phyloP scores from a whole-genome alignment of 1,140 invertebrate genomes.

The Oedothorax gibbosus region DNA sequence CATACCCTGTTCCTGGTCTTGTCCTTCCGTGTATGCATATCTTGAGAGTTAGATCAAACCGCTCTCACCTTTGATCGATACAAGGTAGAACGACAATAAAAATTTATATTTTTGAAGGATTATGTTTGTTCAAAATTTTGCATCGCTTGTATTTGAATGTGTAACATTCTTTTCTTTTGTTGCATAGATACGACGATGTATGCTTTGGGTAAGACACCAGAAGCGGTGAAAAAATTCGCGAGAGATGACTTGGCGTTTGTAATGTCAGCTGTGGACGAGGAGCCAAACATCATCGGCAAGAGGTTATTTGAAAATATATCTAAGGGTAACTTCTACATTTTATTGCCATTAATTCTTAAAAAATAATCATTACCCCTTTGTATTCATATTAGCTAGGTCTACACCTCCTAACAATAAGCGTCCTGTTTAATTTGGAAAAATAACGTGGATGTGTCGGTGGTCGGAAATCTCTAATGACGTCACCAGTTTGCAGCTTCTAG shows the following conservation, averaged over 20 bases:
- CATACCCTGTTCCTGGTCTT: too few relatives aligned
- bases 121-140: not conserved
- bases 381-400: too few relatives aligned
- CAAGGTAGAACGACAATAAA: not conserved
- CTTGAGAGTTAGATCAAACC: too few relatives aligned
- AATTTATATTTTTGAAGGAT: not conserved
- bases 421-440: too few relatives aligned
- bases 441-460: too few relatives aligned
- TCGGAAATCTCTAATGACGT: too few relatives aligned
- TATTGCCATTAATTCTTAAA: too few relatives aligned
- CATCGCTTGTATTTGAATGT: not conserved
- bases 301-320: constrained; percentile 3
- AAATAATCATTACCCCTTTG: too few relatives aligned
- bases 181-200: constrained; percentile 26
- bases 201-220: constrained; percentile 13
- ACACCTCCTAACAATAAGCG: too few relatives aligned
- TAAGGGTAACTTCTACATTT: not conserved
- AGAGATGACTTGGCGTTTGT: not conserved
- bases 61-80: too few relatives aligned
- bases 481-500: too few relatives aligned
- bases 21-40: too few relatives aligned
- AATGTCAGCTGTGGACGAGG: not conserved
- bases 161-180: not conserved
- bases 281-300: not conserved
- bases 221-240: constrained; percentile 22